A percentile compares a stretch with the other conserved stretches of the same genome.
Evolutionary conservation across 1,140 invertebrate species (phyloP).

Genomic region (Zaprionus inermis): DNA sequence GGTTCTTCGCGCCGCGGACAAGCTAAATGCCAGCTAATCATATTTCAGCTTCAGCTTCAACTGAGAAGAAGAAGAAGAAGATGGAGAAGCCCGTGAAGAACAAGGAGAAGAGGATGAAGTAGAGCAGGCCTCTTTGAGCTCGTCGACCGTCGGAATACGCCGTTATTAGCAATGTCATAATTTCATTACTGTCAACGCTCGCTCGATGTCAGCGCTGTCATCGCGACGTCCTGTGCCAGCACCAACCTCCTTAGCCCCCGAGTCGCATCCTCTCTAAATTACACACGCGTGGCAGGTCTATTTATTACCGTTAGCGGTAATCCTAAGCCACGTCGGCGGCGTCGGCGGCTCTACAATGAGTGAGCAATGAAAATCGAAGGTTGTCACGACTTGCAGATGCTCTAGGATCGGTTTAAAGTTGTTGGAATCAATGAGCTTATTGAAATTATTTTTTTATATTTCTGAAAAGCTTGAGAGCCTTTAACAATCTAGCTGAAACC

Average conservation of each 20-base stretch:
- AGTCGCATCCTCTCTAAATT: constrained; percentile 69
- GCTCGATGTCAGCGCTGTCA: constrained; percentile 32
- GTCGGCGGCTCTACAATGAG: constrained; percentile 30
- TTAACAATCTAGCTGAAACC: too few species aligned
- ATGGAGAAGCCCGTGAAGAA: not conserved
- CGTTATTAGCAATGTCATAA: constrained; percentile 82
- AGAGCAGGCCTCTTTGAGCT: constrained; percentile 53
- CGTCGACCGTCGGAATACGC: constrained; percentile 52
- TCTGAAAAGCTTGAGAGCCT: too few species aligned
- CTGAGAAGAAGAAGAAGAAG: not conserved
- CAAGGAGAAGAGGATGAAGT: constrained; percentile 17
- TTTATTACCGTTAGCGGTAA: constrained; percentile 82
- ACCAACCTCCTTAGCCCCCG: too few species aligned
- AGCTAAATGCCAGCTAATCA: constrained; percentile 73
- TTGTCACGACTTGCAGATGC: constrained; percentile 24
- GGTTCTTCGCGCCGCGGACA: constrained; percentile 26
- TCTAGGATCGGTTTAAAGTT: constrained; percentile 10
- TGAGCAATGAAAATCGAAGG: constrained; percentile 2
- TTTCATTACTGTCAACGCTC: constrained; percentile 81
- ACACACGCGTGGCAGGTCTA: constrained; percentile 81
- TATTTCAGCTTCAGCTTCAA: constrained; percentile 59
- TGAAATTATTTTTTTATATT: too few species aligned
- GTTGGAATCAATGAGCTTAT: too few species aligned
- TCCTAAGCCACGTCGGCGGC: constrained; percentile 65
- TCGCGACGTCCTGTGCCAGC: constrained; percentile 28